These are phyloP conservation scores for Rhagoletis zephyria DNA, from an alignment of 1,140 invertebrate species.

Conservation along the genomic window DNA sequence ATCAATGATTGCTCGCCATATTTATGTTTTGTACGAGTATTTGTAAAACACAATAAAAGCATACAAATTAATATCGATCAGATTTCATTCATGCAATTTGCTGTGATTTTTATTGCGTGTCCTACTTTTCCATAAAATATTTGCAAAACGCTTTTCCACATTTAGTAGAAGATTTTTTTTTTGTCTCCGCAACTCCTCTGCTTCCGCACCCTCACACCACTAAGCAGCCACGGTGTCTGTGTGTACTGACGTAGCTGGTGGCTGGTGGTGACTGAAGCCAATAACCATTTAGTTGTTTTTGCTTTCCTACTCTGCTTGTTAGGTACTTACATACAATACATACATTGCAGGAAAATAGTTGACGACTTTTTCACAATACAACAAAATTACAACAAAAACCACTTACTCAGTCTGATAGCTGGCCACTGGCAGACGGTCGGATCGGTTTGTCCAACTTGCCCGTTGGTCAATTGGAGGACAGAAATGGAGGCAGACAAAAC, in stretches of 20 bases:
- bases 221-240: background rate
- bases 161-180: constrained; percentile 61
- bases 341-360: background rate
- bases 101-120: constrained; percentile 69
- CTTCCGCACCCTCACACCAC: background rate
- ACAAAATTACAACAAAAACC: background rate
- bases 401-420: background rate
- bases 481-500: constrained; percentile 43
- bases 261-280: background rate
- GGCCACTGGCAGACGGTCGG: background rate
- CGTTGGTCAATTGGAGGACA: constrained; percentile 8
- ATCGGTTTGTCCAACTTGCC: background rate
- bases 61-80: constrained; percentile 55
- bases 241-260: background rate
- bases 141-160: constrained; percentile 68
- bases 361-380: constrained; percentile 36
- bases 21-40: background rate
- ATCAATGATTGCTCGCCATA: background rate
- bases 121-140: constrained; percentile 73
- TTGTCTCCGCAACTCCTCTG: background rate
- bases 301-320: constrained; percentile 58
- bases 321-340: background rate
- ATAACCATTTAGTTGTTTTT: constrained; percentile 39
- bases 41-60: constrained; percentile 25
- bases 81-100: constrained; percentile 61